Conservation (phyloP, 37 sponge, comb jelly and placozoan genomes). For the Spongilla lacustris region DNA sequence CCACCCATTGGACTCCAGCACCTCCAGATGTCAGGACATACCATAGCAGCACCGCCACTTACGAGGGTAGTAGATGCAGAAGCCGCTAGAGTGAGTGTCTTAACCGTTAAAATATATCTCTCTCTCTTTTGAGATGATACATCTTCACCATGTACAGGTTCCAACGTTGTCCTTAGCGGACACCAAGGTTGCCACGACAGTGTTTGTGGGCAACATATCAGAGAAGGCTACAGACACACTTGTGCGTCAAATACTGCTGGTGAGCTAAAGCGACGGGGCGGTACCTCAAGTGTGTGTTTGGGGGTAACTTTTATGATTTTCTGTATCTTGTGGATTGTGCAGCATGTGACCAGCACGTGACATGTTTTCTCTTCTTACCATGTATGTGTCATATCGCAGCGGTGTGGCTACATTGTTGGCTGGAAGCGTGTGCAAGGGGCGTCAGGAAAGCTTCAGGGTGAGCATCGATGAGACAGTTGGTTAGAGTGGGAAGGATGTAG, state of each 20-base stretch:
- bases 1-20: neutral
- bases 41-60: neutral
- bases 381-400: slow-evolving; percentile 62
- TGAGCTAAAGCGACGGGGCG: slow-evolving; percentile 18
- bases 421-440: slow-evolving; percentile 99
- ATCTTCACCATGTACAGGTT: slow-evolving; percentile 6
- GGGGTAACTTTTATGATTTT: no score
- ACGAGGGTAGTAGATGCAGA: neutral
- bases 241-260: slow-evolving; percentile 92
- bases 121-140: neutral
- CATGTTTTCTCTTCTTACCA: neutral
- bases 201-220: slow-evolving; percentile 96
- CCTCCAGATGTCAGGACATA: neutral
- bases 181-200: slow-evolving; percentile 87
- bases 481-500: neutral
- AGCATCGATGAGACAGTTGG: neutral
- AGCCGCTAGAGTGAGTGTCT: neutral
- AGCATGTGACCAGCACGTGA: neutral
- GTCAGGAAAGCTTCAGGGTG: slow-evolving; percentile 94
- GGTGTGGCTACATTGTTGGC: slow-evolving; percentile 91
- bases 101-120: neutral
- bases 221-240: slow-evolving; percentile 92
- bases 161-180: slow-evolving; percentile 45
- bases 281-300: no score
- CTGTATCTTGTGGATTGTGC: neutral